Percentiles rank a stretch among this genome's conserved stretches.
phyloP scores from a whole-genome alignment of 2,888 invertebrate genomes.

The Tipula confusa region DNA sequence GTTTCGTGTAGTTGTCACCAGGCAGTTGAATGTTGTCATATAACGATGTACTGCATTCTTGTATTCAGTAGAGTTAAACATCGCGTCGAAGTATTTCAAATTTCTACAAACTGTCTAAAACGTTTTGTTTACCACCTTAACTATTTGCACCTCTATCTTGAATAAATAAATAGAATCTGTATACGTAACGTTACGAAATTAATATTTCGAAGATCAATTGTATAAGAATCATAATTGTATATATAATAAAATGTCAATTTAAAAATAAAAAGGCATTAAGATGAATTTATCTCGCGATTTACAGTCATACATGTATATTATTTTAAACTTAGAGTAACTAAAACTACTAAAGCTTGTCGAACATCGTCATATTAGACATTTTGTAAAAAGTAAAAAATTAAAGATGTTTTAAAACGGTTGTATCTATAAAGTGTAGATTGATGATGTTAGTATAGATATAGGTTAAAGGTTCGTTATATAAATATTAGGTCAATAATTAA shows the following conservation, averaged over 20 bases:
- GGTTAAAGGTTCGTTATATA: neutral
- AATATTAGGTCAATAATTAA: neutral
- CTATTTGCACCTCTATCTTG: no score
- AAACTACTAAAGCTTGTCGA: neutral
- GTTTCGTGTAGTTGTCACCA: no score
- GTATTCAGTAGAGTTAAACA: no score
- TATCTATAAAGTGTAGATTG: no score
- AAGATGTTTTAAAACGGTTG: no score
- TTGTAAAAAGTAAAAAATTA: no score
- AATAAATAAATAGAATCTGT: no score
- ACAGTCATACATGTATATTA: neutral
- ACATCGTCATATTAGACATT: neutral
- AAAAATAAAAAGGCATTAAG: neutral
- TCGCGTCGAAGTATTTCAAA: no score
- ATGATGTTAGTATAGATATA: neutral
- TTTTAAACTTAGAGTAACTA: neutral
- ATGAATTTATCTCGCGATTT: neutral
- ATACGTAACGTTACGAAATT: neutral
- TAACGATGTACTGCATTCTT: no score
- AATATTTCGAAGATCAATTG: neutral
- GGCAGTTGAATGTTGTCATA: no score
- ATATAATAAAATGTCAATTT: neutral
- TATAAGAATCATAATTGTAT: neutral
- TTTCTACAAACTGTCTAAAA: no score
- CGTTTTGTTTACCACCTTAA: no score